Evolutionary conservation across 2,888 invertebrate genomes (phyloP), one percentile per base, ranked within the genome.

Genomic region (Acrobasis repandana): DNA sequence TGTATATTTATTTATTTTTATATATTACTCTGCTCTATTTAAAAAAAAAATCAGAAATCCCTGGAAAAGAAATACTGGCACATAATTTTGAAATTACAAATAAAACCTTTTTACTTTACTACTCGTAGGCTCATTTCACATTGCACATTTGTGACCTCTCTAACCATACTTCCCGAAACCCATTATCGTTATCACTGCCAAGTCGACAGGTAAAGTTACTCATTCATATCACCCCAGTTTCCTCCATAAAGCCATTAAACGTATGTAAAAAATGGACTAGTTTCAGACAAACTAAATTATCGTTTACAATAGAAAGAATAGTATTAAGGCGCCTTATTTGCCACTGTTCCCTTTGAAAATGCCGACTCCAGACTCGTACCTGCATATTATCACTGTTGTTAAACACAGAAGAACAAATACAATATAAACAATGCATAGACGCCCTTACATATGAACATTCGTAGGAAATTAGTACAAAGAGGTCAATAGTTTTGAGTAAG

Each of bases 301-400:
- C 82, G 78, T 82, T 82, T 79, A 85, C 80, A 77, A 77, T 77
- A 72, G 68, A 75, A 68, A 79, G 81, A 86, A 84, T 86, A 65
- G 82, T 61, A 83, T 84, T 85, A 82, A 77, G 79, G 76, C 78
- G 79, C 77, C 76, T 80, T 74, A 77, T 60, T 71, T 86, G 90
- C 90, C 87, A 89, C 90, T 74, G 90, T 84, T 79, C 68, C 58
- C 72, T 82, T 84, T 83, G 72, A 77, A 68, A 10, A 66, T 43
- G 74, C 87, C 85, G 86, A 69, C 71, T n/a, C 11, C 38, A 20
- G 34, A n/a, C 34, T 9, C 34, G 1, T 43, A 43, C 43, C 43
- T 43, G 43, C 43, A 43, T n/a, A 14, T 43, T 43, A 43, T 43
- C 43, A 43, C 43, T 14, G n/a, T 43, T 43, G 43, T 43, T 11